Conservation (phyloP, 2,888 invertebrate genomes). For the Drosophila greeni region DNA sequence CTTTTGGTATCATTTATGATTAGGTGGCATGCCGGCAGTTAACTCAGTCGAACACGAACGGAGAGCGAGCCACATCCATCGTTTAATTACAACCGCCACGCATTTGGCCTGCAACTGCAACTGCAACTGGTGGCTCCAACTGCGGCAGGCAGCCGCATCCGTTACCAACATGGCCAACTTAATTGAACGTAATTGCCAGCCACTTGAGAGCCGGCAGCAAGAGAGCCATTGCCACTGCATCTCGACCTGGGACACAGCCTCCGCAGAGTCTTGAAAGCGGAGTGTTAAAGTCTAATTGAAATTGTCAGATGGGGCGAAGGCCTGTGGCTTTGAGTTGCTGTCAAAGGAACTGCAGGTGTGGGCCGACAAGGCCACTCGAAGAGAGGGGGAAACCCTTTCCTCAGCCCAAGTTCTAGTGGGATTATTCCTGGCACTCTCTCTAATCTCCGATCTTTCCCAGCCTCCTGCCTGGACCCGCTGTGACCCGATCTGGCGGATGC, state of each 20-base stretch:
- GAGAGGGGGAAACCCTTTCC: background rate
- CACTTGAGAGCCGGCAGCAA: constrained; percentile 59
- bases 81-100: constrained; percentile 65
- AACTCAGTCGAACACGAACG: constrained; percentile 34
- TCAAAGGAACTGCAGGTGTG: constrained; percentile 23
- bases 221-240: constrained; percentile 2
- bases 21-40: constrained; percentile 68
- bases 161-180: constrained; percentile 70
- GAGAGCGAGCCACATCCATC: constrained; percentile 41
- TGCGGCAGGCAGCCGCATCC: constrained; percentile 49
- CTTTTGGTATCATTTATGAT: constrained; percentile 72
- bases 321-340: constrained; percentile 5
- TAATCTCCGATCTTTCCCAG: constrained; percentile 13
- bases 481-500: constrained; percentile 48
- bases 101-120: constrained; percentile 61
- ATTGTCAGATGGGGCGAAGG: constrained; percentile 41
- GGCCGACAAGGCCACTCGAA: background rate
- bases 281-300: constrained; percentile 49
- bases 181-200: constrained; percentile 72
- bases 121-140: constrained; percentile 37
- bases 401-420: background rate
- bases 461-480: constrained; percentile 9
- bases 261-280: constrained; percentile 1
- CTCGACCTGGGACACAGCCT: background rate
- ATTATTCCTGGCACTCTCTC: constrained; percentile 2